Base-by-base conservation (phyloP, 2,888 invertebrate genomes). In the Drosophila subquinaria region DNA sequence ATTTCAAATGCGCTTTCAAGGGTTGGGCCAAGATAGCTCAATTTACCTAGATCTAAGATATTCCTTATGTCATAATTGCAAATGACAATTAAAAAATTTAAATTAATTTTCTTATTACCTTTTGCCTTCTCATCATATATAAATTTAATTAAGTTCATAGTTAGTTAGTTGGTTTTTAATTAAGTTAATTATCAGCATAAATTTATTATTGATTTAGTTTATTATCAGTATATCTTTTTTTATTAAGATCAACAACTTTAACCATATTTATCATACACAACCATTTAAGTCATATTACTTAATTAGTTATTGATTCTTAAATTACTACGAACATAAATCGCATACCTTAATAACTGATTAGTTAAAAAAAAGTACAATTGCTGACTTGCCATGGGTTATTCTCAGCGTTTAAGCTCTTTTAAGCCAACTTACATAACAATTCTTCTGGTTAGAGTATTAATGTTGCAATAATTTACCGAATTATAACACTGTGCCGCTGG, bases 401-500 rank as follows among this genome's bases (percentile, higher is more conserved):
- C 45, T 47, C 33, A 40, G 20, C 47, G 15, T 13, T 30, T 33
- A 33, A 40, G 40, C 35, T 40, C 50, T 36, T 38, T 42, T 33
- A 23, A 51, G 30, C 17, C 33, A 56, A 20, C 56, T 73, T 73
- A 61, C 52, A 60, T 50, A 63, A 60, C 56, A 40, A 56, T 77
- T 61, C 61, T 56, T 45, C 23, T 23, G 53, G 66, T 62, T 69
- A 76, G 81, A 15, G 79, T 69, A 74, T 57, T 33, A 65, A 56
- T 73, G 56, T 59, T 69, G 73, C 76, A 73, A 82, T 76, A 76
- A 72, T 79, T 76, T 73, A 79, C 69, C 73, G 67, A 82, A 82
- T 76, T 84, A 79, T 79, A 81, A 81, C 72, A 83, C 79, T 81
- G 70, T 69, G 69, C 62, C 71, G 51, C 76, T 74, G 69, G 73